Conservation (phyloP, 2,113 vertebrate genomes). For the Myotis lucifugus region DNA sequence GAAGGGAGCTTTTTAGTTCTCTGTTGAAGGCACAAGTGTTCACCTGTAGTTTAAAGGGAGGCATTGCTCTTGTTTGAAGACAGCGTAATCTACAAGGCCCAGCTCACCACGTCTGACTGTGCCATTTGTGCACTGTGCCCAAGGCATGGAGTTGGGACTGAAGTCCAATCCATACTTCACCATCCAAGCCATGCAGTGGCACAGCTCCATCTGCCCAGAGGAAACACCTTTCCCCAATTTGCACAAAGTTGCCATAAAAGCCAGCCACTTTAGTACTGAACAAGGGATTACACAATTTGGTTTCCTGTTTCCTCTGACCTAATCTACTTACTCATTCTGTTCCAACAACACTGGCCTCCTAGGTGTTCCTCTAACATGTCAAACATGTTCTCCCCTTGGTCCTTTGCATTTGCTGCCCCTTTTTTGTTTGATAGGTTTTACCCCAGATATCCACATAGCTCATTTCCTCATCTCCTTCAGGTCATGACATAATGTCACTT, state of each 20-base stretch:
- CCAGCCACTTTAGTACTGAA: background rate
- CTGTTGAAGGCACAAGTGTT: background rate
- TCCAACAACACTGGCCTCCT: background rate
- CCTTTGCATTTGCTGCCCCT: background rate
- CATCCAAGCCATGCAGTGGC: background rate
- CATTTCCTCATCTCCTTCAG: slow-evolving; percentile 20
- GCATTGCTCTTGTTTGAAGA: background rate
- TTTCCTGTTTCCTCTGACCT: background rate
- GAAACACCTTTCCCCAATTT: background rate
- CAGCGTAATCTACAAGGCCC: background rate
- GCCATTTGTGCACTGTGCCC: background rate
- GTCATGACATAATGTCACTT: background rate
- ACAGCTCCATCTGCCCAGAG: background rate
- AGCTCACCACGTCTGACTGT: background rate
- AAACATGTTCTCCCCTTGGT: background rate
- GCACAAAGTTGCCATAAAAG: background rate
- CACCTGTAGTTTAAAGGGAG: background rate
- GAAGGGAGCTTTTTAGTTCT: background rate
- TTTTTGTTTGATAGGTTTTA: background rate
- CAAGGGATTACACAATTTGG: background rate
- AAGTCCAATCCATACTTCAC: background rate
- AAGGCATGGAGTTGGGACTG: background rate
- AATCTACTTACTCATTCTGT: background rate
- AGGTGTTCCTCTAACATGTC: background rate
- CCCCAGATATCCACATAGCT: background rate